phyloP scores from a whole-genome alignment of 2,888 invertebrate genomes.

The Heliconius erato region DNA sequence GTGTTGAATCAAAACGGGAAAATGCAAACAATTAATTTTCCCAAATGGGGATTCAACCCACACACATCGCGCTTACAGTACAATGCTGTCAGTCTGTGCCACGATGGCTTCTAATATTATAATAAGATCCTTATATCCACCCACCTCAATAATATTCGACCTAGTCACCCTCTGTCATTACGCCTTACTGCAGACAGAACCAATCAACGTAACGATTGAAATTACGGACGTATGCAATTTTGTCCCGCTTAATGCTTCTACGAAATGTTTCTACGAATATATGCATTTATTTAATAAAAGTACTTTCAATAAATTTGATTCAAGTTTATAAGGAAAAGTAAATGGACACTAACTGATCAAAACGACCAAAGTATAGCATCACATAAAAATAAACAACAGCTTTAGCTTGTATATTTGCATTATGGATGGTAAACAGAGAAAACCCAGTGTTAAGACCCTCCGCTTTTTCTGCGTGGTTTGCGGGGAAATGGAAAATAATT shows the following conservation, averaged over 20 bases:
- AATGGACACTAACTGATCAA: no score
- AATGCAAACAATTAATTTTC: not conserved
- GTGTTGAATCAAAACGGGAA: no score
- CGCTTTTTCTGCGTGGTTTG: no score
- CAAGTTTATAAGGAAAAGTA: not conserved
- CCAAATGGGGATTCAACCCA: not conserved
- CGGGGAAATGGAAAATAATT: no score
- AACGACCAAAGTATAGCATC: not conserved
- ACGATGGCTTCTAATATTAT: not conserved
- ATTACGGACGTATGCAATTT: conserved; percentile 37
- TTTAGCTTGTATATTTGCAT: no score
- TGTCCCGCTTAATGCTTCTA: not conserved
- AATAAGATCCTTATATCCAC: not conserved
- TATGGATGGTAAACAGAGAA: no score
- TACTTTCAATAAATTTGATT: not conserved
- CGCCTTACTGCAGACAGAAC: conserved; percentile 1
- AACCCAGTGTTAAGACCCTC: no score
- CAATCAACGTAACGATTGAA: conserved; percentile 33
- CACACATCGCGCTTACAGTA: not conserved
- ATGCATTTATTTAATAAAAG: not conserved
- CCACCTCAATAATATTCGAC: not conserved
- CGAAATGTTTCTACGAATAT: not conserved
- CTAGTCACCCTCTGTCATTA: conserved; percentile 1
- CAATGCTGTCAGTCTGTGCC: not conserved
- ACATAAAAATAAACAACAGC: not conserved